These are phyloP conservation scores for Heliocidaris tuberculata DNA, from an alignment of 35 echinoderm and acorn worm genomes.

Conservation along the genomic window DNA sequence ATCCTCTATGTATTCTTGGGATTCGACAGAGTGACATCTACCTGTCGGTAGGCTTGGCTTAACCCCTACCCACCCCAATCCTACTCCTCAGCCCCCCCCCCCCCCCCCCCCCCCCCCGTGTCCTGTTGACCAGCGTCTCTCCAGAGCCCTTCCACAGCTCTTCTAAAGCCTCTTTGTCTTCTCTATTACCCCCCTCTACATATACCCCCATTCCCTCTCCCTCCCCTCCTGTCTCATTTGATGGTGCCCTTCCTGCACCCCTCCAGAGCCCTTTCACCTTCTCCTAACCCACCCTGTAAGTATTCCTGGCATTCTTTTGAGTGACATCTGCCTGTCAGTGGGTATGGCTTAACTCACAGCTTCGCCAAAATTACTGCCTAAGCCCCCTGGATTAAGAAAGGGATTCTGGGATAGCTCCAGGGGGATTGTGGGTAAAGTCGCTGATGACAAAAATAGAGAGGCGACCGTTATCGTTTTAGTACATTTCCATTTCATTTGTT, in stretches of 20 bases:
- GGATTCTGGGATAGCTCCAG: conserved; percentile 7
- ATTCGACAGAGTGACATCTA: no score
- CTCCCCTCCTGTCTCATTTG: no score
- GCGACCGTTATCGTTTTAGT: not conserved
- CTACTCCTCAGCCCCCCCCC: no score
- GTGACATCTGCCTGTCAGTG: conserved; percentile 8
- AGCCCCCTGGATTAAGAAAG: not conserved
- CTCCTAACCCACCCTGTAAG: not conserved
- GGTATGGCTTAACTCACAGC: not conserved
- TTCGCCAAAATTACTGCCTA: not conserved
- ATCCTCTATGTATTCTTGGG: no score
- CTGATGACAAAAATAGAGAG: not conserved
- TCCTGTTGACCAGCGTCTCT: no score
- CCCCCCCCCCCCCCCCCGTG: no score
- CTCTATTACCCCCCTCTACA: not conserved
- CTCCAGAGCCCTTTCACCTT: not conserved
- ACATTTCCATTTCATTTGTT: not conserved
- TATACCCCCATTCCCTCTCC: not conserved
- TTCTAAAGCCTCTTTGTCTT: no score
- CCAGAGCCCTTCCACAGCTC: no score
- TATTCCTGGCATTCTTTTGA: not conserved
- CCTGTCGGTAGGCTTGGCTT: no score
- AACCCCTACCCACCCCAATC: no score
- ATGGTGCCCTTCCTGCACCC: not conserved
- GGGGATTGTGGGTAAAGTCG: not conserved